Percentiles rank a stretch among this genome's conserved stretches.
These are phyloP conservation scores for Odocoileus virginianus DNA, from an alignment of 2,113 vertebrate species.

Conservation along the genomic window DNA sequence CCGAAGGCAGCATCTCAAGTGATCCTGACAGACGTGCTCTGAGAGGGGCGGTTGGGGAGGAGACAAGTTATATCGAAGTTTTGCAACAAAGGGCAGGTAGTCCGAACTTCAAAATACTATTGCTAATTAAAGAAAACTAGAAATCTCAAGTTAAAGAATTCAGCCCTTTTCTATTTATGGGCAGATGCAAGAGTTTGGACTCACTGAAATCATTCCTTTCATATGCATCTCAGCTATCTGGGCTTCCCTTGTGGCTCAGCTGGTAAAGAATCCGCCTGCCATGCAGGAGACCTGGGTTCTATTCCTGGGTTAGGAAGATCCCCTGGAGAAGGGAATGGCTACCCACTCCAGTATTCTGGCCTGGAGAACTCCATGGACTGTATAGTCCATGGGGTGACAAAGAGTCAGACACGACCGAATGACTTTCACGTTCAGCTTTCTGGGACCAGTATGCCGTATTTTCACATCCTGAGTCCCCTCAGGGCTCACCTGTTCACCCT, in stretches of 20 bases:
- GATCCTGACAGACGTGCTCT: neutral
- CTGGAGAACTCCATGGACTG: neutral
- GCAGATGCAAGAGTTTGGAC: neutral
- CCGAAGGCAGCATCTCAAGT: neutral
- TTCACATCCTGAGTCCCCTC: neutral
- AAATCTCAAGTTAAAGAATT: neutral
- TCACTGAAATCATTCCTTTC: neutral
- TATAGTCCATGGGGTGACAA: neutral
- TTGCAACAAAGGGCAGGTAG: neutral
- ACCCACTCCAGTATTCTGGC: neutral
- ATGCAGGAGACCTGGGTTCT: accelerated
- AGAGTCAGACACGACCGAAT: neutral
- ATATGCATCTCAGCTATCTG: neutral
- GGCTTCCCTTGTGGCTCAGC: neutral
- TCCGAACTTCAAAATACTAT: neutral
- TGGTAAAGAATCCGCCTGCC: neutral
- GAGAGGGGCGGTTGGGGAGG: neutral
- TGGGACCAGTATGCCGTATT: neutral
- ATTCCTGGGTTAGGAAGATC: neutral
- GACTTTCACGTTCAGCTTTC: neutral
- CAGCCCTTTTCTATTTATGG: neutral
- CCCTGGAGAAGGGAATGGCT: neutral
- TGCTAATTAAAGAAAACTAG: neutral
- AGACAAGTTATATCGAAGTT: neutral
- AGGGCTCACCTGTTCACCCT: neutral